Evolutionary conservation across 2,113 vertebrate genomes (phyloP).

Genomic region (Pipra filicauda): DNA sequence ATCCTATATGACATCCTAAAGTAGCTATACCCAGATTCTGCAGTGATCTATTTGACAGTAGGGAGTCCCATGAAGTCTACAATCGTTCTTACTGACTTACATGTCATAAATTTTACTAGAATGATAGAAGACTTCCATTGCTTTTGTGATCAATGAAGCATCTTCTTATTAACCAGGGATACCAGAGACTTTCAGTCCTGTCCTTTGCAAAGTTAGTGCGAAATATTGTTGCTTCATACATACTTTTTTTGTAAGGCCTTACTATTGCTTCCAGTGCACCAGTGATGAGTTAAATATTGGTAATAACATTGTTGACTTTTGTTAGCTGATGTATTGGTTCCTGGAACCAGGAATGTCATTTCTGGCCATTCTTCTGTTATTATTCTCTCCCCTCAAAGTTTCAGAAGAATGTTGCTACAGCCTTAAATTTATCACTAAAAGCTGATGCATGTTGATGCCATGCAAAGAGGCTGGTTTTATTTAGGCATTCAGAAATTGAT

Average conservation of each 20-base stretch:
- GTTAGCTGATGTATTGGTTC: background rate
- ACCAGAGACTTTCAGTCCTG: background rate
- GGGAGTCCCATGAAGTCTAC: background rate
- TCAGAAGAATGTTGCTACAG: background rate
- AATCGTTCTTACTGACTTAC: background rate
- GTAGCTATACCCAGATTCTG: background rate
- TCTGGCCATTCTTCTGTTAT: background rate
- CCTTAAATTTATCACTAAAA: background rate
- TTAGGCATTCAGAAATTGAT: conserved; percentile 36
- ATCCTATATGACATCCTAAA: background rate
- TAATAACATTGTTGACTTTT: background rate
- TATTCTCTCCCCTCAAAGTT: background rate
- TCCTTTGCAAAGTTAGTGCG: background rate
- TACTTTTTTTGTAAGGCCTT: background rate
- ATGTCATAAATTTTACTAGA: background rate
- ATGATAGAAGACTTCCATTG: background rate
- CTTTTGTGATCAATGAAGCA: background rate
- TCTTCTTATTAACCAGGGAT: conserved; percentile 15
- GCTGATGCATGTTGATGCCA: background rate
- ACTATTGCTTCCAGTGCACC: background rate
- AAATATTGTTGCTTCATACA: background rate
- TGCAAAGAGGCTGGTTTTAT: conserved; percentile 39
- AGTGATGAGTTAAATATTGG: background rate
- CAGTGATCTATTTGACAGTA: background rate
- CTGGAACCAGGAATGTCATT: background rate